Conservation (phyloP, 1,140 invertebrate genomes). For the Trichoplusia ni region DNA sequence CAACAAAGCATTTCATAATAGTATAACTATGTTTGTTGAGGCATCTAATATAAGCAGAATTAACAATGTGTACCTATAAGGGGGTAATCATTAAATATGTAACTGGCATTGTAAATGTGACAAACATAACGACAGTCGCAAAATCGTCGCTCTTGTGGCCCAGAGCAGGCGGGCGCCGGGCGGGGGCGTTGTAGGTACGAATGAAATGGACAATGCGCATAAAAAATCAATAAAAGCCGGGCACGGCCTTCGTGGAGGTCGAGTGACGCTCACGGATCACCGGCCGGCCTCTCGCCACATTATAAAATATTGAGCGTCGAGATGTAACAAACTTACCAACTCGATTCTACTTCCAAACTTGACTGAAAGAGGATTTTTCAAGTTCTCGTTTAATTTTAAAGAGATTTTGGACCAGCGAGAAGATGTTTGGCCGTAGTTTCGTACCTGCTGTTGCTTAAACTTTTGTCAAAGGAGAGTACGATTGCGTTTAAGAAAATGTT, state of each 20-base stretch:
- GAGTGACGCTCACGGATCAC: constrained; percentile 53
- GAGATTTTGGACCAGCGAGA: constrained; percentile 20
- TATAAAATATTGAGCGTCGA: constrained; percentile 41
- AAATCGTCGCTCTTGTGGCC: constrained; percentile 14
- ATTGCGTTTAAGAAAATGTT: too few species aligned
- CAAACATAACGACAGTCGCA: constrained; percentile 25
- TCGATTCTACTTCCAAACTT: constrained; percentile 27
- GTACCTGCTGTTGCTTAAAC: background rate
- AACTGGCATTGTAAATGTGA: constrained; percentile 11
- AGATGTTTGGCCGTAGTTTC: constrained; percentile 1
- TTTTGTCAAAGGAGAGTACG: constrained; percentile 19
- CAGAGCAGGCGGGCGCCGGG: constrained; percentile 34
- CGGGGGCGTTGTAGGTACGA: constrained; percentile 47
- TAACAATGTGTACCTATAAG: background rate
- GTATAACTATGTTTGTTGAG: background rate
- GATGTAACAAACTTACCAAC: constrained; percentile 30
- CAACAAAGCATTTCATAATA: constrained; percentile 4
- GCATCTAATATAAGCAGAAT: background rate
- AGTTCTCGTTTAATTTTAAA: constrained; percentile 29
- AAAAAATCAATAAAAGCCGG: constrained; percentile 77
- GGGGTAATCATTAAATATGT: constrained; percentile 8
- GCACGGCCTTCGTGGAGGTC: constrained; percentile 72
- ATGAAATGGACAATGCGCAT: constrained; percentile 72
- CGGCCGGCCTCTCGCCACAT: constrained; percentile 38
- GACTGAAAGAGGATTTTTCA: constrained; percentile 30